phyloP scores from a whole-genome alignment of 2,797 vertebrate species.

The Hippocampus kuda region DNA sequence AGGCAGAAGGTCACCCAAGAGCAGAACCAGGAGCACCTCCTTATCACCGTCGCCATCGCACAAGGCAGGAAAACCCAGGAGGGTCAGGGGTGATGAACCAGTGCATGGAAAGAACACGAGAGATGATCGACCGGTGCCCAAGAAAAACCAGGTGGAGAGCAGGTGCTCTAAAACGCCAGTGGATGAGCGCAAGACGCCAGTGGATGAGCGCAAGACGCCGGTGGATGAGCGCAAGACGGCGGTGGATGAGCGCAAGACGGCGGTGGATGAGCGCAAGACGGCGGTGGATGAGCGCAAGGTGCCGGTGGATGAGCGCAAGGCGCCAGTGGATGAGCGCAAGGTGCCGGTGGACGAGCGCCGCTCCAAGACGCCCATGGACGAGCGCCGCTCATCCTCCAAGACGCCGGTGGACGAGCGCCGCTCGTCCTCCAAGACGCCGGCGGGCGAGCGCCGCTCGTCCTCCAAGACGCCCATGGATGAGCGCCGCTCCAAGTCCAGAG shows the following conservation, averaged over 20 bases:
- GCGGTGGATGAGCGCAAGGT: slow-evolving; percentile 76
- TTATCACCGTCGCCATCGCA: slow-evolving; percentile 60
- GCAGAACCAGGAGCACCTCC: slow-evolving; percentile 76
- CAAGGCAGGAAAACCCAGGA: slow-evolving; percentile 74
- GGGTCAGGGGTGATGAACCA: slow-evolving; percentile 66
- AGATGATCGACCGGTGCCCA: slow-evolving; percentile 73
- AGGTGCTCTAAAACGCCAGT: slow-evolving; percentile 73
- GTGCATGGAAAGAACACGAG: slow-evolving; percentile 53
- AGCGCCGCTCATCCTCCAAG: slow-evolving; percentile 16
- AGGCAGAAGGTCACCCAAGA: slow-evolving; percentile 84
- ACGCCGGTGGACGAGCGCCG: slow-evolving; percentile 71
- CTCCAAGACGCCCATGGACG: no score
- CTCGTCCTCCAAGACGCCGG: slow-evolving; percentile 61
- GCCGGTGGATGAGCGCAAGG: slow-evolving; percentile 75
- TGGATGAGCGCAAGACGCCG: slow-evolving; percentile 15
- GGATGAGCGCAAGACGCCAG: no score
- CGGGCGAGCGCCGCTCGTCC: slow-evolving; percentile 70
- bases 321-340: slow-evolving; percentile 22
- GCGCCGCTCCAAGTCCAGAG: slow-evolving; percentile 67
- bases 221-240: no score
- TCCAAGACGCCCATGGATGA: slow-evolving; percentile 79
- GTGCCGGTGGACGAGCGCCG: no score
- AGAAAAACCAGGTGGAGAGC: slow-evolving; percentile 75
- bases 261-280: slow-evolving; percentile 78
- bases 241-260: slow-evolving; percentile 58